Percentiles rank a stretch among this genome's conserved stretches.
phyloP scores from a whole-genome alignment of 53 echinoderm and acorn worm genomes.

The Crossaster papposus region DNA sequence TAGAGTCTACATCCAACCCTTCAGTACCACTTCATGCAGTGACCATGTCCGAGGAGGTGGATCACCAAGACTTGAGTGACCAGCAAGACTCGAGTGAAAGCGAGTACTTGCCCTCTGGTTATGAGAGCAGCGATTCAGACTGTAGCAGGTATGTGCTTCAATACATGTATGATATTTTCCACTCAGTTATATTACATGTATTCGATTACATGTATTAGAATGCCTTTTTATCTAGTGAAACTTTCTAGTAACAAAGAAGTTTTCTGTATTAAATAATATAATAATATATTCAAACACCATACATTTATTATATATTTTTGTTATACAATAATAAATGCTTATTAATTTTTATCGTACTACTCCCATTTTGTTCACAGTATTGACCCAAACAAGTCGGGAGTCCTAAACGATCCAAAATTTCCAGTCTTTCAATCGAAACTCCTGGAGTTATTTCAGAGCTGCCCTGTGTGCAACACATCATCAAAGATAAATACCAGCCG shows the following conservation, averaged over 20 bases:
- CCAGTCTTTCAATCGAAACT: not conserved
- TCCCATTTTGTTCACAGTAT: not conserved
- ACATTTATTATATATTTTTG: not conserved
- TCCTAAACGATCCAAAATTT: not conserved
- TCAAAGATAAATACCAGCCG: not conserved
- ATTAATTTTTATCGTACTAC: not conserved
- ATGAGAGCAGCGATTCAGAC: conserved; percentile 9
- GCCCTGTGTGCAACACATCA: not conserved
- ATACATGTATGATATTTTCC: not conserved
- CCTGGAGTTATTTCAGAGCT: not conserved
- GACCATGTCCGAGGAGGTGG: not conserved
- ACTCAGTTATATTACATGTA: too few species aligned
- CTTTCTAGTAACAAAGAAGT: not conserved
- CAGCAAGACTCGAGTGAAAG: not conserved
- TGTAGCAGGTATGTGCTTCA: not conserved
- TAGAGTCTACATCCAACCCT: too few species aligned
- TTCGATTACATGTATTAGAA: too few species aligned
- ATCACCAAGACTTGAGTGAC: not conserved
- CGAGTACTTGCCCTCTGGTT: not conserved
- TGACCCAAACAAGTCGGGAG: not conserved
- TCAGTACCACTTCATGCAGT: not conserved
- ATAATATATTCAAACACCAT: not conserved
- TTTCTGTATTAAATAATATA: not conserved
- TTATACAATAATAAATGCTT: not conserved
- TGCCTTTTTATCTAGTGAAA: not conserved